Evolutionary conservation across 2,888 invertebrate genomes (phyloP), one percentile per base, ranked within the genome.

Genomic region (Cordilura impudica): DNA sequence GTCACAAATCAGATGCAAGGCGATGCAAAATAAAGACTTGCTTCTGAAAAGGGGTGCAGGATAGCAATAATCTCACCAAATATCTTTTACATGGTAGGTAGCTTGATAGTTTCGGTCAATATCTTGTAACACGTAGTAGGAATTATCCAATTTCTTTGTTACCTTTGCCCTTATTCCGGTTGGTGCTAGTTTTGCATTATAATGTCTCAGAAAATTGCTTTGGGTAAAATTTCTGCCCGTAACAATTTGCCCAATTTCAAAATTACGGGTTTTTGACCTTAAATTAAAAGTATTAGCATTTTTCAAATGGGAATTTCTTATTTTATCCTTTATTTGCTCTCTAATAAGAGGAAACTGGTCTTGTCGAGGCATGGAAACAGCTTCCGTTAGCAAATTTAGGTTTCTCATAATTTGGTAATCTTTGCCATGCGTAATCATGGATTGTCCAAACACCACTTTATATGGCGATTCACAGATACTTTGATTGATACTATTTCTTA

Each of bases 401-500:
- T 26, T 23, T 23, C 4, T 23, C 54, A 54, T 14, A 29, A 54
- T 7, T n/a, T 14, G 4, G 14, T 23, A 54, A 26, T 54, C 54
- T n/a, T 54, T 54, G 2, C 54, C 54, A 54, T 21, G 21, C 2
- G 49, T 49, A 4, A 63, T 8, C 63, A 63, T 63, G 26, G 26
- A n/a, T 16, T 47, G 47, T 18, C 69, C 69, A 14, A 69, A 69
- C 5, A 69, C 6, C 7, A 56, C n/a, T 2, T 43, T 21, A 14
- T 18, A 47, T 10, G 47, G 47, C 3, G 47, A 16, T 18, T 14
- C 18, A 14, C 47, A 14, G 10, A 47, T 47, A 10, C 16, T 16
- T 47, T 47, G 18, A 19, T 47, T 14, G 5, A 47, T 47, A 47
- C 47, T 47, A 14, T 47, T 47, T 10, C 47, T 47, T 6, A 47